Conservation (phyloP, 2,888 invertebrate species). For the Lasioglossum lativentre region DNA sequence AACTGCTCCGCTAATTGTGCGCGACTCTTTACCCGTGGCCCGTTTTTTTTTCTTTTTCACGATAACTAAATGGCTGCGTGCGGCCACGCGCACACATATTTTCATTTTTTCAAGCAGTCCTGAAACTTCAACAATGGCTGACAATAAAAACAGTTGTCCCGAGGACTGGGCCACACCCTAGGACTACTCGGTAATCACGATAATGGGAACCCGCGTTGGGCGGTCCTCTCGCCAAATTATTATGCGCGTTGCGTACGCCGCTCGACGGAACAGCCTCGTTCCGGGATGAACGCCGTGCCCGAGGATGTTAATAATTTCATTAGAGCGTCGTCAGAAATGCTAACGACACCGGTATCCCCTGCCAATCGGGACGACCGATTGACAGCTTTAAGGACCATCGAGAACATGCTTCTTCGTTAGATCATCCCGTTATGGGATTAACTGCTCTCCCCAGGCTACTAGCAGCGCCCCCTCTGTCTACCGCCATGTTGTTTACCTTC, state of each 20-base stretch:
- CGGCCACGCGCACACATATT: slow-evolving; percentile 20
- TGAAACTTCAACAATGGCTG: slow-evolving; percentile 54
- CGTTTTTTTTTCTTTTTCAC: slow-evolving; percentile 32
- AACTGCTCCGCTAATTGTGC: slow-evolving; percentile 23
- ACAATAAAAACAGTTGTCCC: slow-evolving; percentile 61
- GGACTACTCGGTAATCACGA: slow-evolving; percentile 40
- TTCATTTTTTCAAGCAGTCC: not conserved
- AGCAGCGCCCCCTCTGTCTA: no score
- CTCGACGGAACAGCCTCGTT: slow-evolving; percentile 43
- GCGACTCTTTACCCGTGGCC: slow-evolving; percentile 1
- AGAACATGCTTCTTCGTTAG: not conserved
- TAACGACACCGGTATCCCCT: slow-evolving; percentile 23
- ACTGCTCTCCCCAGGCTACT: not conserved
- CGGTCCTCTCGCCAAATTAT: slow-evolving; percentile 51
- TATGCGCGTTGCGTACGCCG: slow-evolving; percentile 54
- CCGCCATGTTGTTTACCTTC: not conserved
- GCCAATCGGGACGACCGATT: not conserved
- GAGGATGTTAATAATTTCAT: slow-evolving; percentile 53
- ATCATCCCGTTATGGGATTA: not conserved
- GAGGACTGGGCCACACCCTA: slow-evolving; percentile 40
- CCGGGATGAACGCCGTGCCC: slow-evolving; percentile 21
- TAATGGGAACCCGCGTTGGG: slow-evolving; percentile 59
- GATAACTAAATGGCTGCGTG: slow-evolving; percentile 50
- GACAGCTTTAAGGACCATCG: not conserved
- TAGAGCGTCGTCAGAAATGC: slow-evolving; percentile 24